These are phyloP conservation scores for Laspeyria flexula DNA, from an alignment of 2,888 invertebrate genomes.

Conservation along the genomic window DNA sequence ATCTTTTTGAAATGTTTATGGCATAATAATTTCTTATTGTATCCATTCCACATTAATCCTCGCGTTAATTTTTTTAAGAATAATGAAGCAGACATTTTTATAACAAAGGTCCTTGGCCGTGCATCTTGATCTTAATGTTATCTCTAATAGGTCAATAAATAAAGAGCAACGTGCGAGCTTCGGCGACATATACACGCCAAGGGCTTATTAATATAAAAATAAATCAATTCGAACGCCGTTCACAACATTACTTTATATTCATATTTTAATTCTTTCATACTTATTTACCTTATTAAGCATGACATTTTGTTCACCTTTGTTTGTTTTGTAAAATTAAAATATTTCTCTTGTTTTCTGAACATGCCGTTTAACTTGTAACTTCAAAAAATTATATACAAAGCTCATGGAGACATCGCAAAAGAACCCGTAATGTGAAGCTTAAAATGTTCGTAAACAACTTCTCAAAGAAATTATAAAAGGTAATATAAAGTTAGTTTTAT, in stretches of 20 bases:
- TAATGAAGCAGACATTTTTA: constrained; percentile 86
- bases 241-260: constrained; percentile 76
- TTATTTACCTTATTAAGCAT: constrained; percentile 16
- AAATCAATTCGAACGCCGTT: constrained; percentile 70
- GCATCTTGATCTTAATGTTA: constrained; percentile 86
- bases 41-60: constrained; percentile 64
- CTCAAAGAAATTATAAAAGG: constrained; percentile 48
- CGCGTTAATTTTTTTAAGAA: constrained; percentile 78
- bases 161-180: constrained; percentile 84
- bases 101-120: constrained; percentile 86
- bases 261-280: constrained; percentile 67
- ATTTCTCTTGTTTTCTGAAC: constrained; percentile 16
- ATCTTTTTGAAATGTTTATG: constrained; percentile 26
- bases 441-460: constrained; percentile 31
- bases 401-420: not conserved
- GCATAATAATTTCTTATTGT: constrained; percentile 28
- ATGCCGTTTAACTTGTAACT: constrained; percentile 15
- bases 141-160: constrained; percentile 87
- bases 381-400: constrained; percentile 13
- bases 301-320: constrained; percentile 18
- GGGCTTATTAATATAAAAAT: constrained; percentile 81
- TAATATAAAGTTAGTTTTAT: constrained; percentile 62
- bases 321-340: constrained; percentile 17
- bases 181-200: constrained; percentile 80
- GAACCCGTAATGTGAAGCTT: constrained; percentile 13